phyloP scores from a whole-genome alignment of 2,797 vertebrate genomes.

The Hyperoplus immaculatus region DNA sequence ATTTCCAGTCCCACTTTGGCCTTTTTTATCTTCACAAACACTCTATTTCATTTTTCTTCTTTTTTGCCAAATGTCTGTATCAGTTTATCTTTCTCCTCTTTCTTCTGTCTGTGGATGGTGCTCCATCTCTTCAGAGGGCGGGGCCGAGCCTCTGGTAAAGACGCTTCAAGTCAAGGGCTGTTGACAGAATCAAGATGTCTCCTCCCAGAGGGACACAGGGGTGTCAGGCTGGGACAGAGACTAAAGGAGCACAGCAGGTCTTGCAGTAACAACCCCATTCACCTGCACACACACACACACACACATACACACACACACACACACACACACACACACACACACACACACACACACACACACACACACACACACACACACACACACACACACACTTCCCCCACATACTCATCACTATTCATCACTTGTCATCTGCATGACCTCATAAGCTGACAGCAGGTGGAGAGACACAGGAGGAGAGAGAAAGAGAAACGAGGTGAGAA shows the following conservation, averaged over 20 bases:
- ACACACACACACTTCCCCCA: constrained; percentile 63
- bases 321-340: constrained; percentile 34
- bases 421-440: constrained; percentile 63
- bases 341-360: constrained; percentile 23
- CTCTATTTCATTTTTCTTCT: constrained; percentile 36
- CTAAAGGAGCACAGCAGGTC: constrained; percentile 51
- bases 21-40: constrained; percentile 7
- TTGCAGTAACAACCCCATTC: constrained; percentile 41
- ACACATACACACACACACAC: constrained; percentile 55
- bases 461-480: constrained; percentile 21
- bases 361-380: constrained; percentile 23
- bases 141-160: constrained; percentile 52
- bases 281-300: constrained; percentile 23
- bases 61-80: constrained; percentile 50
- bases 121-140: constrained; percentile 46
- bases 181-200: constrained; percentile 81
- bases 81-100: constrained; percentile 33
- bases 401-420: constrained; percentile 80
- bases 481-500: constrained; percentile 26
- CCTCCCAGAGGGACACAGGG: constrained; percentile 66
- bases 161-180: constrained; percentile 36
- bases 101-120: constrained; percentile 41
- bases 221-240: constrained; percentile 54
- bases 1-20: constrained; percentile 13
- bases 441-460: constrained; percentile 51